Percentiles rank a stretch among this genome's conserved stretches.
Evolutionary conservation across 2,797 vertebrate genomes (phyloP).

Genomic region (Lophotriccus pileatus): DNA sequence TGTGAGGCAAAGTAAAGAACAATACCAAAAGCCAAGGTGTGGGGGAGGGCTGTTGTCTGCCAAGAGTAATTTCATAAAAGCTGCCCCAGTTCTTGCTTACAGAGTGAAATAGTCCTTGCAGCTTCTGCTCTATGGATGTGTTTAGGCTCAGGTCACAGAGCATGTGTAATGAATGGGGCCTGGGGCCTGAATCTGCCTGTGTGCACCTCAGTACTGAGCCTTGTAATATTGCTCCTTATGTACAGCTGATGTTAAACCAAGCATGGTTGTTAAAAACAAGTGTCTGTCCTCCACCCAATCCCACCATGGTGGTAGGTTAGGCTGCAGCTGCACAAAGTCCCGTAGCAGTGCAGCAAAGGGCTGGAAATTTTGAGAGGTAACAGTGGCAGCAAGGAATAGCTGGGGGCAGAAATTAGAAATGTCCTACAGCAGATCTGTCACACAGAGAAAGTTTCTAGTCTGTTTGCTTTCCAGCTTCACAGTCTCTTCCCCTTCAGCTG

Average conservation of each 20-base stretch:
- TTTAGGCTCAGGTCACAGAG: background rate
- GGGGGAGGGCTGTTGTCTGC: background rate
- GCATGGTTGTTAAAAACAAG: background rate
- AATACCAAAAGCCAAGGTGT: background rate
- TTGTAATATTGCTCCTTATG: background rate
- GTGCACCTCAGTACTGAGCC: background rate
- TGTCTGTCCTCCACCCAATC: background rate
- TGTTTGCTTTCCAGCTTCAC: background rate
- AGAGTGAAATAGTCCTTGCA: background rate
- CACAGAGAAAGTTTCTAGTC: background rate
- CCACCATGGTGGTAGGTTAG: background rate
- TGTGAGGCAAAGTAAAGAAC: background rate
- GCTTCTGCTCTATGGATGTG: accelerated
- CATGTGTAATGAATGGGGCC: background rate
- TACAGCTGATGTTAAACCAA: background rate
- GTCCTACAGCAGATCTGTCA: background rate
- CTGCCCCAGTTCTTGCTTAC: background rate
- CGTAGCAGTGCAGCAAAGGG: background rate
- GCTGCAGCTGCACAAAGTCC: background rate
- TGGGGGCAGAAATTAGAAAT: background rate
- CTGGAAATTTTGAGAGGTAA: background rate
- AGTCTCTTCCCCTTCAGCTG: background rate
- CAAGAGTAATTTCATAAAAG: background rate
- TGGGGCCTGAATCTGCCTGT: background rate
- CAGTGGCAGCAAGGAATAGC: background rate